phyloP scores from a whole-genome alignment of 1,140 invertebrate species.

The Caerostris darwini region DNA sequence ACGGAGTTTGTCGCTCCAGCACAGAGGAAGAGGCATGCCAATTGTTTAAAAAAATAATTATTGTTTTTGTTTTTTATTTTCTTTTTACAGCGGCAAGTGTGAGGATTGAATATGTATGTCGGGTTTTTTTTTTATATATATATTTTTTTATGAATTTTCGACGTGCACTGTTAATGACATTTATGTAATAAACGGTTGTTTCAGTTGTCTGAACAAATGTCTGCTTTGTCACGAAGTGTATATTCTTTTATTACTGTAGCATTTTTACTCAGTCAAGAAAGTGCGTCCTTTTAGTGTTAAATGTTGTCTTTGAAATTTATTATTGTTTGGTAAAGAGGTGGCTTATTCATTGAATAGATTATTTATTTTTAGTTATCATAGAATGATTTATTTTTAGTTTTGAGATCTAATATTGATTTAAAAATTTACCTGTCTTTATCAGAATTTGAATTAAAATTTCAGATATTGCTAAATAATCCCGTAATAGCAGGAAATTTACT shows the following conservation, averaged over 20 bases:
- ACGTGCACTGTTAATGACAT: not conserved
- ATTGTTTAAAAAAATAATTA: conserved; percentile 19
- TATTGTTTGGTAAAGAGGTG: too few relatives aligned
- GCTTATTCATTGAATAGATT: too few relatives aligned
- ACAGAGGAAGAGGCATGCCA: not conserved
- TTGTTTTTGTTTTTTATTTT: conserved; percentile 11
- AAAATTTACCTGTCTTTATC: too few relatives aligned
- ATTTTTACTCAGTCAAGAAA: not conserved
- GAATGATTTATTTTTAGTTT: too few relatives aligned
- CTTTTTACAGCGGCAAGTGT: not conserved
- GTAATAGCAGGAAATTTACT: too few relatives aligned
- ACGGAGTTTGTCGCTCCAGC: conserved; percentile 29
- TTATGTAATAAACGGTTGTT: conserved; percentile 7
- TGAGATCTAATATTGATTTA: too few relatives aligned
- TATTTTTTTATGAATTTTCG: not conserved
- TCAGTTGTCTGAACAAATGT: not conserved
- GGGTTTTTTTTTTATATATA: not conserved
- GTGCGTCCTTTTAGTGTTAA: not conserved
- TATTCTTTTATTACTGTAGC: not conserved
- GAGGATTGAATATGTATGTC: not conserved
- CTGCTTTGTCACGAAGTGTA: not conserved
- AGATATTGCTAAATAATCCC: too few relatives aligned
- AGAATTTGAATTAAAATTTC: too few relatives aligned
- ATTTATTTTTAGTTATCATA: too few relatives aligned
- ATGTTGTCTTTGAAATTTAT: not conserved